phyloP scores from a whole-genome alignment of 2,797 vertebrate genomes.

The Siniperca scherzeri region DNA sequence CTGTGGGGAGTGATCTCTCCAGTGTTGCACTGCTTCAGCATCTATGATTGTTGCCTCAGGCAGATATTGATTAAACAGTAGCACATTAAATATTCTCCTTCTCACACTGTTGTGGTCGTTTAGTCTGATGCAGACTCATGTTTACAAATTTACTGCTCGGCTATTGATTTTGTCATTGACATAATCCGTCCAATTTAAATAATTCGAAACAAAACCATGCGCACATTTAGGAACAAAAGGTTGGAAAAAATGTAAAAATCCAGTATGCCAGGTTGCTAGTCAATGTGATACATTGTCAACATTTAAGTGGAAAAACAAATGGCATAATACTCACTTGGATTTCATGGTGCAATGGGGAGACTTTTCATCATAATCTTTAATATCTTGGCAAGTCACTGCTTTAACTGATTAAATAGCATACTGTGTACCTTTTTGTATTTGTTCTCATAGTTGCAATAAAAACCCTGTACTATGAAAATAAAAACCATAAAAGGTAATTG shows the following conservation, averaged over 20 bases:
- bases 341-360: not conserved
- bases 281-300: not conserved
- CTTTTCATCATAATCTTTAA: not conserved
- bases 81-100: not conserved
- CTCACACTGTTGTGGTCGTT: not conserved
- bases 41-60: conserved; percentile 23
- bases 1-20: not conserved
- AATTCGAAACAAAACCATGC: not conserved
- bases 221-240: not conserved
- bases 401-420: not conserved
- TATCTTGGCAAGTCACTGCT: not conserved
- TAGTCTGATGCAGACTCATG: not conserved
- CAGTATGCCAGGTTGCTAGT: not conserved
- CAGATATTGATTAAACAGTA: conserved; percentile 39
- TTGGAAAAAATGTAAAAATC: not conserved
- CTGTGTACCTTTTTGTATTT: not conserved
- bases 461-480: not conserved
- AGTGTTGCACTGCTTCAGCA: conserved; percentile 5
- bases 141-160: not conserved
- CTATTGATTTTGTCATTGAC: not conserved
- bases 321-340: not conserved
- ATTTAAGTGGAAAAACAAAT: not conserved
- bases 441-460: not conserved
- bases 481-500: conserved; percentile 1
- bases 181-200: not conserved